phyloP scores from a whole-genome alignment of 35 echinoderm and acorn worm species.

The Apostichopus japonicus region DNA sequence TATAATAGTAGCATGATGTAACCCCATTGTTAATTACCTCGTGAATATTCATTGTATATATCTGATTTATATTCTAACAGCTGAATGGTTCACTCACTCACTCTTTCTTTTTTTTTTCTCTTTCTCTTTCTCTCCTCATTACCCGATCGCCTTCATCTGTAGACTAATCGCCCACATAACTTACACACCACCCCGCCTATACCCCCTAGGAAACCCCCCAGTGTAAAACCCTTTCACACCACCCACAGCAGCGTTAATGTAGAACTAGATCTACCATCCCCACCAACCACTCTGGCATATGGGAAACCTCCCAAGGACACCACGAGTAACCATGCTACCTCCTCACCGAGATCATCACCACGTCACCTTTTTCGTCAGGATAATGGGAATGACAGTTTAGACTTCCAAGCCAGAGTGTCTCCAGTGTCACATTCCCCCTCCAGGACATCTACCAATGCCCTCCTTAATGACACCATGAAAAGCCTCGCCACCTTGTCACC shows the following conservation, averaged over 20 bases:
- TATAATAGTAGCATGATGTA: conserved; percentile 4
- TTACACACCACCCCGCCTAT: conserved; percentile 40
- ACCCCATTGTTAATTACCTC: conserved; percentile 6
- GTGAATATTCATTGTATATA: conserved; percentile 1
- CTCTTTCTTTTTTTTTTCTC: conserved; percentile 39
- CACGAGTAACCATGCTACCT: not conserved
- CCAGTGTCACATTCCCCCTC: not conserved
- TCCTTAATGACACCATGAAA: conserved; percentile 17
- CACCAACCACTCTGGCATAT: not conserved
- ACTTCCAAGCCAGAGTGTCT: not conserved
- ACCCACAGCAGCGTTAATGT: not conserved
- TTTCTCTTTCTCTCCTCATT: conserved; percentile 47
- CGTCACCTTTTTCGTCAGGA: not conserved
- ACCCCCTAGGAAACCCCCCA: conserved; percentile 30
- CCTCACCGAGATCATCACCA: not conserved
- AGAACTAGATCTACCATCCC: not conserved
- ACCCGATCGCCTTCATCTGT: not conserved
- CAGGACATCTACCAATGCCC: not conserved
- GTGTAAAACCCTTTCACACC: not conserved
- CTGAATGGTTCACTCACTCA: conserved; percentile 35
- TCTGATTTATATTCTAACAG: conserved; percentile 25
- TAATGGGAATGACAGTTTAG: not conserved
- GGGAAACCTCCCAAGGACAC: not conserved
- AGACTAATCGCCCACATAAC: conserved; percentile 47
- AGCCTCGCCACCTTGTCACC: conserved; percentile 4